A percentile compares a stretch with the other conserved stretches of the same genome.
Conservation (phyloP, 2,888 invertebrate genomes). For the Chironomus riparius region DNA sequence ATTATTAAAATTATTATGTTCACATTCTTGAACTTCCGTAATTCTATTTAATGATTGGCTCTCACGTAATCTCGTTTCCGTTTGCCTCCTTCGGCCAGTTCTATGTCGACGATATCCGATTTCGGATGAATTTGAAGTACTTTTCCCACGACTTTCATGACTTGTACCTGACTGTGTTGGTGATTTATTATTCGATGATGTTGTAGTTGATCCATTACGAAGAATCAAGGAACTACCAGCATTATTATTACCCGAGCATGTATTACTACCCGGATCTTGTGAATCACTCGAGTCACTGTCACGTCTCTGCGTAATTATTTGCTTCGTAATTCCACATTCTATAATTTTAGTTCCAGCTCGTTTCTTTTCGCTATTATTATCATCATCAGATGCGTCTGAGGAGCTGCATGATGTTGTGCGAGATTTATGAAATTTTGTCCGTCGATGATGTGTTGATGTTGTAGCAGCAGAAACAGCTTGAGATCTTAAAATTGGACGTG, state of each 20-base stretch:
- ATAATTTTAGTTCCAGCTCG: slow-evolving; percentile 58
- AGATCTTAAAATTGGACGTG: slow-evolving; percentile 34
- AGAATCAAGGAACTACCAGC: slow-evolving; percentile 27
- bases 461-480: slow-evolving; percentile 31
- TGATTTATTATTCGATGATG: not conserved
- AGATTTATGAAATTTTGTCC: slow-evolving; percentile 60
- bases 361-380: slow-evolving; percentile 68
- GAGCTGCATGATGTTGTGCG: slow-evolving; percentile 86
- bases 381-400: slow-evolving; percentile 87
- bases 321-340: slow-evolving; percentile 49
- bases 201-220: slow-evolving; percentile 27
- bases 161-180: slow-evolving; percentile 27
- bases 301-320: slow-evolving; percentile 50
- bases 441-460: slow-evolving; percentile 45
- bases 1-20: slow-evolving; percentile 33
- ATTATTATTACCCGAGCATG: slow-evolving; percentile 33
- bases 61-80: slow-evolving; percentile 61
- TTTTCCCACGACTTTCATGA: slow-evolving; percentile 29
- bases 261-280: slow-evolving; percentile 55
- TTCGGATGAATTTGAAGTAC: slow-evolving; percentile 28
- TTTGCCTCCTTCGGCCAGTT: slow-evolving; percentile 48
- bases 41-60: slow-evolving; percentile 78
- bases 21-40: slow-evolving; percentile 74
- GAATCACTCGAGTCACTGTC: slow-evolving; percentile 81
- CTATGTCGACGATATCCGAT: slow-evolving; percentile 43